Evolutionary conservation across 2,888 invertebrate genomes (phyloP).

Genomic region (Marronus borbonicus): DNA sequence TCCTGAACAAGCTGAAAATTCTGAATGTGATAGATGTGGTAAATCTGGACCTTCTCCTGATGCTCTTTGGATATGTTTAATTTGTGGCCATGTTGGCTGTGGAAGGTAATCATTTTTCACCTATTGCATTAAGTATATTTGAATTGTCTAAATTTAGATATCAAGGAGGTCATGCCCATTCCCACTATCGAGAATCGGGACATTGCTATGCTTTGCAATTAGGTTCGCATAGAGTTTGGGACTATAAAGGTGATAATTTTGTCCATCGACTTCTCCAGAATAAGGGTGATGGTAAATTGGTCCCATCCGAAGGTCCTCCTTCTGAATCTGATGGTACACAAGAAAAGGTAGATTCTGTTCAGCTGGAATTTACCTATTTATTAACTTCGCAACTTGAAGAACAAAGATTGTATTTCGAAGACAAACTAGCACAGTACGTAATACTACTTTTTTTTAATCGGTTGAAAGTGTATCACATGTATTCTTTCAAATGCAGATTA

Average conservation of each 20-base stretch:
- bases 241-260: constrained; percentile 98
- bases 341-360: constrained; percentile 95
- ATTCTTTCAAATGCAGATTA: constrained; percentile 59
- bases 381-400: constrained; percentile 96
- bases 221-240: constrained; percentile 98
- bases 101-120: constrained; percentile 75
- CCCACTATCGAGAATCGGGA: constrained; percentile 95
- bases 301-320: constrained; percentile 81
- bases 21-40: constrained; percentile 76
- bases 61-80: constrained; percentile 98
- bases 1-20: constrained; percentile 74
- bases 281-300: constrained; percentile 96
- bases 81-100: constrained; percentile 99
- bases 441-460: background rate
- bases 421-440: constrained; percentile 75
- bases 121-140: too few relatives aligned
- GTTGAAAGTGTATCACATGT: too few relatives aligned
- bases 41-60: constrained; percentile 75
- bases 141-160: constrained; percentile 63
- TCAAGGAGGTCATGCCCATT: constrained; percentile 92
- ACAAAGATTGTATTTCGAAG: constrained; percentile 94
- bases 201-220: constrained; percentile 98
- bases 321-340: constrained; percentile 75
- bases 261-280: constrained; percentile 97
- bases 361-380: constrained; percentile 96